Evolutionary conservation across 2,113 vertebrate genomes (phyloP).

Genomic region (Tachysurus vachellii): DNA sequence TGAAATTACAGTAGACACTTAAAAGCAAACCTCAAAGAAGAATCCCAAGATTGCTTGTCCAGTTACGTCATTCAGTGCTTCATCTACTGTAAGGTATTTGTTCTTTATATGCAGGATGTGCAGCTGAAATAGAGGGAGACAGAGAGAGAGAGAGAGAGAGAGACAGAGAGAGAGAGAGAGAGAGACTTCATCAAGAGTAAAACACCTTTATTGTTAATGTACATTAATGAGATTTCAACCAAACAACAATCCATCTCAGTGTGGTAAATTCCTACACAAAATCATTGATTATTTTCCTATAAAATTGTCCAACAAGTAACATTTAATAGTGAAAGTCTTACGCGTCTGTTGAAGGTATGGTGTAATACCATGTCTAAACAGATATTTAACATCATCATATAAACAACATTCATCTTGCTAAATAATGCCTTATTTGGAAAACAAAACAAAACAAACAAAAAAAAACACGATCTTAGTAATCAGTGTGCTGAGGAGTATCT

Average conservation of each 20-base stretch:
- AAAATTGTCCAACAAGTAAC: too few relatives aligned
- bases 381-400: neutral
- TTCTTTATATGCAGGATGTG: conserved; percentile 86
- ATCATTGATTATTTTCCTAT: neutral
- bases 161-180: neutral
- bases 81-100: neutral
- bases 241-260: neutral
- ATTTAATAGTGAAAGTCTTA: neutral
- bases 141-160: neutral
- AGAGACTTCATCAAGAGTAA: neutral
- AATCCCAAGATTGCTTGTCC: conserved; percentile 85
- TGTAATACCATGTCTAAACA: neutral
- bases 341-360: too few relatives aligned
- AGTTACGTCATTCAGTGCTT: conserved; percentile 57
- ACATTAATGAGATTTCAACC: too few relatives aligned
- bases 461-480: neutral
- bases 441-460: neutral
- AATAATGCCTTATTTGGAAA: neutral
- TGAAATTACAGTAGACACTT: neutral
- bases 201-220: neutral
- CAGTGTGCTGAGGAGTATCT: neutral
- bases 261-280: neutral
- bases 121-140: conserved; percentile 67
- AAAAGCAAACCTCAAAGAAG: conserved; percentile 77
- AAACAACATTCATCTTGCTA: neutral